Evolutionary conservation across 1,140 invertebrate species (phyloP), one percentile per base, ranked within the genome.

Genomic region (Drosophila kurseongensis): DNA sequence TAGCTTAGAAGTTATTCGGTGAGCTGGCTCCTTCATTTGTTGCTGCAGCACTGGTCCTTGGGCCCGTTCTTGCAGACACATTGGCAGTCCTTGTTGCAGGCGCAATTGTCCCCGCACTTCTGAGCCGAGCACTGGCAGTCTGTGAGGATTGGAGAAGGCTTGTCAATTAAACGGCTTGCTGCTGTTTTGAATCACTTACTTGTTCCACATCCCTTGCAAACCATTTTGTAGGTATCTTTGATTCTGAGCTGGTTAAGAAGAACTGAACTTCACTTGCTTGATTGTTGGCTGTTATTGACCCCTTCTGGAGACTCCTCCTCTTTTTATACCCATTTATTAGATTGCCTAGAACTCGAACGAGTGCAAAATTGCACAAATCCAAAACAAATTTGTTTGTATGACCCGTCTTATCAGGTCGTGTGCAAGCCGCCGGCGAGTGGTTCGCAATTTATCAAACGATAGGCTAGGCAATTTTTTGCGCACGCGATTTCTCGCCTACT

Each of bases 1-100:
- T 23, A 50, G 60, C 32, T 66, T 41, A 29, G 16, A 71, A 67
- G 61, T 68, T 63, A 13, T 44, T 48, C 9, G 65, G 59, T 48
- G 44, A 44, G 65, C 51, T 67, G 36, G 59, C 60, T 38, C 40
- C 27, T 48, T 71, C 44, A 84, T 72, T 88, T 86, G 38, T 32
- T 74, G 57, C 75, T 79, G 75, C 83, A 88, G 52, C 83, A 88
- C 58, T 88, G 75, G 57, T 79, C 82, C 78, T 88, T 88, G 56
- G 82, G 71, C 55, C 78, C 83, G 35, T 47, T 73, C 59, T 88
- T 82, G 75, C 82, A 86, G 14, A 79, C 82, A 32, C 83, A 86
- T 1, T 73, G 29, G 56, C 83, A 86, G 14, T 86, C 82, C 44
- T 71, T 82, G 45, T 63, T 42, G 78, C 83, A 86, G 71, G 71